Conservation (phyloP, 2,797 vertebrate genomes). For the Otolemur crassicaudatus region DNA sequence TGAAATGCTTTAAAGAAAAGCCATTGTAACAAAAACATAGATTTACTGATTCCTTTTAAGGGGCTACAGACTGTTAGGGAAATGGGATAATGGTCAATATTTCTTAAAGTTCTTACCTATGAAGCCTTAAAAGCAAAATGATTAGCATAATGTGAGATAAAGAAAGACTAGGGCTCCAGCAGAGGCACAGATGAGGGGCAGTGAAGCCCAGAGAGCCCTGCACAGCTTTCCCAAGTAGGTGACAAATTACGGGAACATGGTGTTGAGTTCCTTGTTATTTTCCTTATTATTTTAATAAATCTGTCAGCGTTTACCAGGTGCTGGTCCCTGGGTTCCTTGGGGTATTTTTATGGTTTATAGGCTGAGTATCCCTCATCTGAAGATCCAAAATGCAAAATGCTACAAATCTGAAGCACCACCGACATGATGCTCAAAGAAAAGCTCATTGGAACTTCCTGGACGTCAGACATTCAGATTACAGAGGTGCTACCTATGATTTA, state of each 20-base stretch:
- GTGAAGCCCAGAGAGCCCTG: background rate
- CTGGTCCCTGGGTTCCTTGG: background rate
- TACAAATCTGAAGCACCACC: background rate
- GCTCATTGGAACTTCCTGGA: background rate
- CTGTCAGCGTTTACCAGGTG: too few species aligned
- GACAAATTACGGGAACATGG: background rate
- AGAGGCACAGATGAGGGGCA: background rate
- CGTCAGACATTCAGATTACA: background rate
- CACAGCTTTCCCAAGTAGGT: background rate
- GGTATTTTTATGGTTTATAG: background rate
- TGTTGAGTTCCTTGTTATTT: background rate
- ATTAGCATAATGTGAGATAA: background rate
- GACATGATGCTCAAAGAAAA: background rate
- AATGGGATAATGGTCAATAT: background rate
- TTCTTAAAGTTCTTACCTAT: background rate
- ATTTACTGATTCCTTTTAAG: background rate
- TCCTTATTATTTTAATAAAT: too few species aligned
- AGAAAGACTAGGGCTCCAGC: background rate
- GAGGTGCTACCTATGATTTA: background rate
- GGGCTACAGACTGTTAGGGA: background rate
- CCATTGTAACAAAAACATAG: constrained; percentile 26
- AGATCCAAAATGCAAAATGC: background rate
- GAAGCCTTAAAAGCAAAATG: background rate
- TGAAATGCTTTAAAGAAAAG: background rate
- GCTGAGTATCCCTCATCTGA: background rate